Evolutionary conservation across 1,140 invertebrate species (phyloP).

Genomic region (Megalonaias nervosa): DNA sequence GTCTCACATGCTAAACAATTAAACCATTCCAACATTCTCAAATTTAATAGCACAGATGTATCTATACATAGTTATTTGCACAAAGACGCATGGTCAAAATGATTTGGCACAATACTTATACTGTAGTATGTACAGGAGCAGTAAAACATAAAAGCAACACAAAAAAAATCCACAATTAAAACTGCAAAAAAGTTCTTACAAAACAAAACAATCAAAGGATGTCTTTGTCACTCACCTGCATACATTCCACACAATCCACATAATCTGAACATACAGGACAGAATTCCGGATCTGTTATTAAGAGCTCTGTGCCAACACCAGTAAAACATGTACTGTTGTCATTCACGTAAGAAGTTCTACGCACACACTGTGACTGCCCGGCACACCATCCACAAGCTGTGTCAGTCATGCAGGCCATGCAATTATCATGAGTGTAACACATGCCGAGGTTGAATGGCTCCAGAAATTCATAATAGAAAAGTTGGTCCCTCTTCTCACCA

Average conservation of each 20-base stretch:
- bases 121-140: no score
- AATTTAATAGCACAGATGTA: no score
- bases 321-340: not conserved
- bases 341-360: slow-evolving; percentile 22
- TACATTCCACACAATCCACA: slow-evolving; percentile 59
- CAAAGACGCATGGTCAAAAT: no score
- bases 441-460: slow-evolving; percentile 80
- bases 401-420: slow-evolving; percentile 90
- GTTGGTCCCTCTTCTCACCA: slow-evolving; percentile 6
- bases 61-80: no score
- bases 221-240: slow-evolving; percentile 39
- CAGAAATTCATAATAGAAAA: slow-evolving; percentile 78
- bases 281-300: slow-evolving; percentile 19
- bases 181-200: no score
- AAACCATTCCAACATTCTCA: no score
- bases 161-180: no score
- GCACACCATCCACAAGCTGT: slow-evolving; percentile 93
- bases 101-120: no score
- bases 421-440: slow-evolving; percentile 87
- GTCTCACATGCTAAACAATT: no score
- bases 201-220: not conserved
- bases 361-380: slow-evolving; percentile 37
- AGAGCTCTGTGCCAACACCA: slow-evolving; percentile 8
- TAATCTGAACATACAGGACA: slow-evolving; percentile 84
- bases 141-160: no score